Evolutionary conservation across 2,113 vertebrate species (phyloP).

Genomic region (Brienomyrus longianalis): DNA sequence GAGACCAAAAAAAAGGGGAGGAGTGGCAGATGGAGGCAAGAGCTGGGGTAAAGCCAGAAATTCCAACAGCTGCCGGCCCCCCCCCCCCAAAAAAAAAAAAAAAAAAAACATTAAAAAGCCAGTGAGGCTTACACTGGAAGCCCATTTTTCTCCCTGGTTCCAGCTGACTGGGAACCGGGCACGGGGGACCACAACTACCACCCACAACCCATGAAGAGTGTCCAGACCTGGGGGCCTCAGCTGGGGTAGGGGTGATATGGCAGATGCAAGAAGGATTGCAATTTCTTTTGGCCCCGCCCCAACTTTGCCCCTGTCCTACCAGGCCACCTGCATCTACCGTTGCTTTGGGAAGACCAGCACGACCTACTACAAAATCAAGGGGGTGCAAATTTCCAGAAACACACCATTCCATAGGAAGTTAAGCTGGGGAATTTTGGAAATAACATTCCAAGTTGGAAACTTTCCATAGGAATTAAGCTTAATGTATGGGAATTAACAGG

Average conservation of each 20-base stretch:
- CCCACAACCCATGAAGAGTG: constrained; percentile 22
- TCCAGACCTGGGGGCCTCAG: background rate
- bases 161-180: constrained; percentile 45
- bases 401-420: too few relatives aligned
- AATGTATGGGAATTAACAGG: too few relatives aligned
- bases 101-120: constrained; percentile 44
- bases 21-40: background rate
- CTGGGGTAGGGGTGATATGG: constrained; percentile 15
- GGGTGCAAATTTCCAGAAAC: too few relatives aligned
- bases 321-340: background rate
- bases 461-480: too few relatives aligned
- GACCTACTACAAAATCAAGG: background rate
- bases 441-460: too few relatives aligned
- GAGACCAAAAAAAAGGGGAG: constrained; percentile 17
- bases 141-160: constrained; percentile 49
- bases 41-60: constrained; percentile 35
- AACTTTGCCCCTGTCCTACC: constrained; percentile 36
- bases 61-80: constrained; percentile 61
- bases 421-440: too few relatives aligned
- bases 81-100: constrained; percentile 17
- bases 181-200: constrained; percentile 14
- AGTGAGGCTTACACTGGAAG: constrained; percentile 46
- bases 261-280: constrained; percentile 11
- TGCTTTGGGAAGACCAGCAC: background rate
- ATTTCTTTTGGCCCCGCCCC: constrained; percentile 34